Evolutionary conservation across 2,888 invertebrate species (phyloP), one percentile per base, ranked within the genome.

Genomic region (Pilophorus perplexus): DNA sequence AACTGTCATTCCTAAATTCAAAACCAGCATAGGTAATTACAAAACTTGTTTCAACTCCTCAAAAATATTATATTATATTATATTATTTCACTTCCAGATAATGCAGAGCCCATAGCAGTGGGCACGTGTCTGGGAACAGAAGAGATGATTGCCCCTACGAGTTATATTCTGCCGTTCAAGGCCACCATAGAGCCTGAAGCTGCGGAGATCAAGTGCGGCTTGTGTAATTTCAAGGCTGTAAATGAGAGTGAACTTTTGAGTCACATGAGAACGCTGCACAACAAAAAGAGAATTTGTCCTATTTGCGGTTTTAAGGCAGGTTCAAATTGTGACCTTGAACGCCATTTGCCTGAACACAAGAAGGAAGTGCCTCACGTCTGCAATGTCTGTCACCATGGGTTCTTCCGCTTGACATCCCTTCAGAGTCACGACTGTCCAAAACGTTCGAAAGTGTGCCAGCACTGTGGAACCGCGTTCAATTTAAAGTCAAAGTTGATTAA

Each of bases 341-440:
- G 27, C 1, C 52, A 52, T 52, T 28, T 52, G 27, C 1, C 8
- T 28, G 18, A 22, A 28, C 52, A 52, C 16, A 27, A 28, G 18
- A 52, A 28, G 18, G 28, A 52, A 52, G 33, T 52, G 28, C 52
- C 52, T 14, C 18, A 52, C 16, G 18, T 6, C 6, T 52, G 52
- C 14, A 10, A 6, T 14, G 14, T 25, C 28, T 52, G 52, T 18
- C 27, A 52, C 16, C 28, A 52, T 14, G 52, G 52, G 3, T 52
- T 52, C 16, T 52, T 52, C 14, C 52, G 52, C 16, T 27, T 28
- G 16, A 14, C 28, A 14, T 28, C 52, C 28, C 33, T 52, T 16
- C 28, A 33, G 16, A 28, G 18, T 16, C 52, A 52, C 33, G 10
- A 18, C 28, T 52, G 52, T 18, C 8, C 27, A 1, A 52, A 52